Percentiles rank a stretch among this genome's conserved stretches.
Conservation (phyloP, 2,113 vertebrate genomes). For the Ibidorhyncha struthersii region DNA sequence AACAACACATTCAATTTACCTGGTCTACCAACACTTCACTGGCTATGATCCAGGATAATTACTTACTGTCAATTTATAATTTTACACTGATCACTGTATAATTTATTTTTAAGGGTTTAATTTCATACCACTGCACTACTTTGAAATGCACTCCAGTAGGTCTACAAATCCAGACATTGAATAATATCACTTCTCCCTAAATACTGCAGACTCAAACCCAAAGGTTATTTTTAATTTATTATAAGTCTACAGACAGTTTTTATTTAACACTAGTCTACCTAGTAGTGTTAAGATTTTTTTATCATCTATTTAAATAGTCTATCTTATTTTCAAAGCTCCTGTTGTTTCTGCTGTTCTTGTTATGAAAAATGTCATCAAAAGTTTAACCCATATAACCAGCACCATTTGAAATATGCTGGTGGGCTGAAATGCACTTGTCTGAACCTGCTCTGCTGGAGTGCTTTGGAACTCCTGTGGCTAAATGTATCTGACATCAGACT, state of each 20-base stretch:
- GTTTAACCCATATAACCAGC: background rate
- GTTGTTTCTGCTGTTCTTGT: background rate
- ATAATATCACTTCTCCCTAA: background rate
- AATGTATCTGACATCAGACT: background rate
- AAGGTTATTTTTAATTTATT: conserved; percentile 68
- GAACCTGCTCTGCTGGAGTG: background rate
- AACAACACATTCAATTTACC: background rate
- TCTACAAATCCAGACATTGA: background rate
- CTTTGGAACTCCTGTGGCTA: background rate
- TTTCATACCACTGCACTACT: background rate
- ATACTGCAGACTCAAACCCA: conserved; percentile 18
- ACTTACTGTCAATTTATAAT: background rate
- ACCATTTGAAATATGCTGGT: background rate
- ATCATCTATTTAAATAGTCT: conserved; percentile 38
- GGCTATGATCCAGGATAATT: background rate
- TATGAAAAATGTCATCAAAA: background rate
- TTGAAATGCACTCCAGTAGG: background rate
- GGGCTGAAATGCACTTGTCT: background rate
- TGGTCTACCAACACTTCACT: background rate
- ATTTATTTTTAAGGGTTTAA: background rate
- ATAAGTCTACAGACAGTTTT: conserved; percentile 46
- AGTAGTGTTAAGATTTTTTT: conserved; percentile 4
- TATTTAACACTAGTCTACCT: conserved; percentile 20
- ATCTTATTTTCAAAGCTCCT: background rate
- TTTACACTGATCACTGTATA: background rate